A percentile compares a stretch with the other conserved stretches of the same genome.
Conservation (phyloP, 2,797 vertebrate genomes). For the Pipistrellus pygmaeus region DNA sequence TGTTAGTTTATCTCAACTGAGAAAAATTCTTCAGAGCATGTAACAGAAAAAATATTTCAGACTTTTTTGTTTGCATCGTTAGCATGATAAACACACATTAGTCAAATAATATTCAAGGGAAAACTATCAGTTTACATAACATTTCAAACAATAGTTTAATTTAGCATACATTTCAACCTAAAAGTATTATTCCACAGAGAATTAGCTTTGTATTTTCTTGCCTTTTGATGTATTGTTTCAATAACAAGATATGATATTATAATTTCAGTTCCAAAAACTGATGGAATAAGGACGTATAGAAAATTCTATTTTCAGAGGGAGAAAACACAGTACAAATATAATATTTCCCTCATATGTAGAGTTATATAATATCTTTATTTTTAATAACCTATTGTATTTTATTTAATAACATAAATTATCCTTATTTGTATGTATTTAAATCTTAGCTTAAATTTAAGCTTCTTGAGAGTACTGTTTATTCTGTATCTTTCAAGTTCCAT, state of each 20-base stretch:
- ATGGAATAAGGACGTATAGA: constrained; percentile 52
- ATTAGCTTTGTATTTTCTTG: constrained; percentile 65
- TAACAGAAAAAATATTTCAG: constrained; percentile 48
- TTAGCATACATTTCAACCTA: constrained; percentile 62
- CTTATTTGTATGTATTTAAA: not conserved
- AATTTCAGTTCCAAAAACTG: constrained; percentile 64
- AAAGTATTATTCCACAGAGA: constrained; percentile 67
- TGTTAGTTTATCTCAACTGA: constrained; percentile 44
- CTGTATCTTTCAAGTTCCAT: constrained; percentile 1
- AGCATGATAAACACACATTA: constrained; percentile 51
- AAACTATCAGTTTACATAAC: constrained; percentile 41
- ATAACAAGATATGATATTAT: constrained; percentile 66
- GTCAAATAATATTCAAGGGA: constrained; percentile 55
- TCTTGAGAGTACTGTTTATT: not conserved
- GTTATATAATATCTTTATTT: not conserved
- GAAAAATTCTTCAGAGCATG: constrained; percentile 19
- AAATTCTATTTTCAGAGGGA: constrained; percentile 58
- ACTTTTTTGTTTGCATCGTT: constrained; percentile 41
- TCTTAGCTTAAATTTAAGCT: constrained; percentile 24
- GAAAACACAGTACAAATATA: constrained; percentile 19
- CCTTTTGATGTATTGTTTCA: constrained; percentile 64
- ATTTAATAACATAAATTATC: not conserved
- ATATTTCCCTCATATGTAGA: not conserved
- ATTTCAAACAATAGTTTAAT: constrained; percentile 64
- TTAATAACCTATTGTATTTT: not conserved